Conservation (phyloP, 1,140 invertebrate species). For the Marisa cornuarietis region DNA sequence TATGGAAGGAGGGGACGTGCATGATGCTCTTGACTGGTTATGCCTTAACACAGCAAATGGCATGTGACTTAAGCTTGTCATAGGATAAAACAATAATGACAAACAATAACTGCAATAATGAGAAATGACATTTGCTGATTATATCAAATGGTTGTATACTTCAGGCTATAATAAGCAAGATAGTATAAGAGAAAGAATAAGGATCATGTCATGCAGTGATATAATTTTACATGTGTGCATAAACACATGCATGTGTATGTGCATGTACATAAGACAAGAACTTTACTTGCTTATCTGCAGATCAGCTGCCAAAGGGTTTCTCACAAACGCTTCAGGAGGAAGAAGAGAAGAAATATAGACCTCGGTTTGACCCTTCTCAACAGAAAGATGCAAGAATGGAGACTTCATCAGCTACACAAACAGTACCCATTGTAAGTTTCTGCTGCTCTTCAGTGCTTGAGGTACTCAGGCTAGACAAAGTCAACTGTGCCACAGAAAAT, state of each 20-base stretch:
- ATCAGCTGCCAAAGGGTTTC: conserved; percentile 58
- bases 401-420: not conserved
- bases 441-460: not conserved
- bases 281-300: conserved; percentile 28
- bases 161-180: no score
- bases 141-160: no score
- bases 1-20: conserved; percentile 57
- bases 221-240: not conserved
- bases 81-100: no score
- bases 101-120: no score
- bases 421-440: conserved; percentile 15
- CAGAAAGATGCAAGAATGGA: conserved; percentile 23
- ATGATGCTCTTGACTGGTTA: conserved; percentile 62
- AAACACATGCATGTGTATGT: not conserved
- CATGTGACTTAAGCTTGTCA: conserved; percentile 10
- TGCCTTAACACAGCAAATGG: conserved; percentile 60
- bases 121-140: no score
- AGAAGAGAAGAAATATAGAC: conserved; percentile 43
- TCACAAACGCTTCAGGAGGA: conserved; percentile 53
- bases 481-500: no score
- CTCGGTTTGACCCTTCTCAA: conserved; percentile 48
- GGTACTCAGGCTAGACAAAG: no score
- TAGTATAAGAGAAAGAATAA: no score
- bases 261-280: not conserved
- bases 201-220: no score